Conservation (phyloP, 2,888 invertebrate species). For the Oxycera nigricornis region DNA sequence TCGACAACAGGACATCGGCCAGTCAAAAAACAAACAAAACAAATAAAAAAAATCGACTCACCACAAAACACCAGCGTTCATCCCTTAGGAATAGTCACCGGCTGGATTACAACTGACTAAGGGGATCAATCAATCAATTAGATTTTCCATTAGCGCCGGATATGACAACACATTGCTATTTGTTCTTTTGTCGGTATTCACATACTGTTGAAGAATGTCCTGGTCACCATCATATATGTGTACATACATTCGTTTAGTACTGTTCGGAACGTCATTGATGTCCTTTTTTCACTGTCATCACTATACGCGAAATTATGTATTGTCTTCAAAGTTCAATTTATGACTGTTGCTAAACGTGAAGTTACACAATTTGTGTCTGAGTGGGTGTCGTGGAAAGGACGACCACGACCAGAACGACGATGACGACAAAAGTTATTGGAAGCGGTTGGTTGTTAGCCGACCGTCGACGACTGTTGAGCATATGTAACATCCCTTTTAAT, state of each 20-base stretch:
- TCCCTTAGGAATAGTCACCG: not conserved
- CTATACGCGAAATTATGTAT: not conserved
- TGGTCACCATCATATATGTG: not conserved
- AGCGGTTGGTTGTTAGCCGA: not conserved
- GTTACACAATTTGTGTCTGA: not conserved
- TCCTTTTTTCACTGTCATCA: slow-evolving; percentile 14
- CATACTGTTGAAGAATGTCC: slow-evolving; percentile 38
- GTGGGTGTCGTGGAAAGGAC: too few species aligned
- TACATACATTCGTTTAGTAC: slow-evolving; percentile 32
- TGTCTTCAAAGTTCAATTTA: not conserved
- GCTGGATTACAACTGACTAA: not conserved
- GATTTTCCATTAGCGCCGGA: slow-evolving; percentile 54
- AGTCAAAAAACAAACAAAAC: not conserved
- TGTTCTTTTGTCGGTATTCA: slow-evolving; percentile 33
- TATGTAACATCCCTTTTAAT: slow-evolving; percentile 49
- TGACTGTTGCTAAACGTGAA: not conserved
- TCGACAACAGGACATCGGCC: too few species aligned
- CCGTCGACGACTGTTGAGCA: not conserved
- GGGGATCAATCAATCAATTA: slow-evolving; percentile 53
- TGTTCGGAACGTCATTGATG: slow-evolving; percentile 28
- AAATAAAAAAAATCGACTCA: not conserved
- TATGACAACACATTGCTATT: slow-evolving; percentile 51
- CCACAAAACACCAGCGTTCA: not conserved
- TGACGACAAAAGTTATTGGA: not conserved
- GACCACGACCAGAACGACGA: too few species aligned